These are phyloP conservation scores for Heliconius cydno DNA, from an alignment of 2,888 invertebrate genomes.

Conservation along the genomic window DNA sequence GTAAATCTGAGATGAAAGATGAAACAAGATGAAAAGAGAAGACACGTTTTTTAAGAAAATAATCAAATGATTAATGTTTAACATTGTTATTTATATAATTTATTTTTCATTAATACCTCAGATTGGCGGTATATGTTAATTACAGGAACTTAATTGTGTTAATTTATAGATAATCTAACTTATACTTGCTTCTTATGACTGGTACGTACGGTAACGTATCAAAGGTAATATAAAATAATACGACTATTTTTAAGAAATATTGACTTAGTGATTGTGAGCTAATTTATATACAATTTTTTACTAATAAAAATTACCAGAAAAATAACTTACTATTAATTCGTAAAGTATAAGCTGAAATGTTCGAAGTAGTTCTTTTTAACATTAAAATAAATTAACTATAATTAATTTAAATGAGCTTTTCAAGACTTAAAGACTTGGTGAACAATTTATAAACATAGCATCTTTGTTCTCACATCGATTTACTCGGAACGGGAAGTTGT, in stretches of 20 bases:
- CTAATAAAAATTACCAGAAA: background rate
- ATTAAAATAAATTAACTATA: background rate
- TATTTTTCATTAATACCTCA: too few relatives aligned
- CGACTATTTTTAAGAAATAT: too few relatives aligned
- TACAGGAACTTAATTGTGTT: too few relatives aligned
- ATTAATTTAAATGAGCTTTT: conserved; percentile 3
- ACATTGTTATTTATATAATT: too few relatives aligned
- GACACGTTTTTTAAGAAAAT: too few relatives aligned
- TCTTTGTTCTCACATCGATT: conserved; percentile 13
- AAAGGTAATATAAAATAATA: too few relatives aligned
- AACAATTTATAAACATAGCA: background rate
- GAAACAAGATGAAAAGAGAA: background rate
- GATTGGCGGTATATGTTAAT: too few relatives aligned
- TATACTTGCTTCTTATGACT: too few relatives aligned
- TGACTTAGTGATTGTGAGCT: background rate
- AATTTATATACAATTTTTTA: background rate
- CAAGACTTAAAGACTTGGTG: background rate
- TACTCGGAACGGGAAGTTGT: conserved; percentile 25
- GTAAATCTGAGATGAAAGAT: background rate
- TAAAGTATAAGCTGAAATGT: background rate
- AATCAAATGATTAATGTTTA: too few relatives aligned
- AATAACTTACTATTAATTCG: background rate
- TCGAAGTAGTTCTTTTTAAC: background rate
- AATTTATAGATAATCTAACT: too few relatives aligned
- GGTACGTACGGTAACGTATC: too few relatives aligned